A percentile compares a stretch with the other conserved stretches of the same genome.
phyloP scores from a whole-genome alignment of 2,888 invertebrate species.

The Boloria euphrosyne region DNA sequence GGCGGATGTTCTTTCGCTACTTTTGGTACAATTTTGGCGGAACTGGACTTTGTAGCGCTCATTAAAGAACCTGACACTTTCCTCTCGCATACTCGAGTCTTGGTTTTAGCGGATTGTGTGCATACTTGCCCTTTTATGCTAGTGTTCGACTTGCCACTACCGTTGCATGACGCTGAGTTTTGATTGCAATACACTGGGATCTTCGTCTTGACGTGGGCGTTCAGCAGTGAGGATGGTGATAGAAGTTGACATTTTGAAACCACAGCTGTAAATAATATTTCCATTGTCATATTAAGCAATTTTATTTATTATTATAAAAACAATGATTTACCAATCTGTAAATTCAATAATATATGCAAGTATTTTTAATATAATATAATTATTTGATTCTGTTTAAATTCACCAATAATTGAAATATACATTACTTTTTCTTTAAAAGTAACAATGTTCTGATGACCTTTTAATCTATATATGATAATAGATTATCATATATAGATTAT shows the following conservation, averaged over 20 bases:
- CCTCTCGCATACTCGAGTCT: slow-evolving; percentile 44
- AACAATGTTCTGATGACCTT: too few relatives aligned
- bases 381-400: too few relatives aligned
- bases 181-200: slow-evolving; percentile 62
- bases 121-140: slow-evolving; percentile 11
- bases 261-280: slow-evolving; percentile 48
- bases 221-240: slow-evolving; percentile 35
- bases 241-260: slow-evolving; percentile 45
- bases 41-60: slow-evolving; percentile 83
- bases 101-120: slow-evolving; percentile 11
- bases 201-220: slow-evolving; percentile 55
- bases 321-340: not conserved
- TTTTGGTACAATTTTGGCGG: slow-evolving; percentile 78
- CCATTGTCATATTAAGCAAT: too few relatives aligned
- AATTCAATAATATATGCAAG: too few relatives aligned
- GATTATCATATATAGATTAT: too few relatives aligned
- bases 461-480: too few relatives aligned
- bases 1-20: slow-evolving; percentile 50
- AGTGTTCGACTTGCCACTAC: slow-evolving; percentile 14
- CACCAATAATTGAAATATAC: too few relatives aligned
- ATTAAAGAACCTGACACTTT: slow-evolving; percentile 67
- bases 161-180: slow-evolving; percentile 23
- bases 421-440: too few relatives aligned
- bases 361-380: too few relatives aligned
- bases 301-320: too few relatives aligned